Percentiles rank a stretch among this genome's conserved stretches.
Conservation (phyloP, 2,888 invertebrate species). For the Eupithecia subumbrata region DNA sequence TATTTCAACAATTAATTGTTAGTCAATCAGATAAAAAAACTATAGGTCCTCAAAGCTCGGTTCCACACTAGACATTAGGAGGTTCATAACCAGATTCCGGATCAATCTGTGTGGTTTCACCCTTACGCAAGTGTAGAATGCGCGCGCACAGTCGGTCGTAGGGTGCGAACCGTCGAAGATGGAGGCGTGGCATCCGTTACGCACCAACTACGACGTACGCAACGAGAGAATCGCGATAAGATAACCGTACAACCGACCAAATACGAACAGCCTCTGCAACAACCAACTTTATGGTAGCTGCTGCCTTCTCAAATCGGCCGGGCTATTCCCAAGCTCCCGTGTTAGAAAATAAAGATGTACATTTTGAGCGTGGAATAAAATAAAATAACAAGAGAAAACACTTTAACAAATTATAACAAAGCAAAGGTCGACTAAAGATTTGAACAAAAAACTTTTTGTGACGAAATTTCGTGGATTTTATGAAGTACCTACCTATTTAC, state of each 20-base stretch:
- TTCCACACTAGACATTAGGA: slow-evolving; percentile 3
- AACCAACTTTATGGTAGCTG: slow-evolving; percentile 16
- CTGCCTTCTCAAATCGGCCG: slow-evolving; percentile 2
- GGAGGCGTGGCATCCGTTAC: slow-evolving; percentile 78
- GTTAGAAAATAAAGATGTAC: not conserved
- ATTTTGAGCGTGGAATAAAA: not conserved
- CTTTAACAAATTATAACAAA: slow-evolving; percentile 2
- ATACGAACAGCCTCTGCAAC: slow-evolving; percentile 37
- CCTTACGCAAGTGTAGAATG: slow-evolving; percentile 68
- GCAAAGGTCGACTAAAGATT: not conserved
- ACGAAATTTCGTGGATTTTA: too few relatives aligned
- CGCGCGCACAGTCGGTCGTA: slow-evolving; percentile 67
- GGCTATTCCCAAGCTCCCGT: not conserved
- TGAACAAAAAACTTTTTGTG: not conserved
- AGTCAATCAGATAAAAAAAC: not conserved
- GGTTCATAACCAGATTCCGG: slow-evolving; percentile 20
- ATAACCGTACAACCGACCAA: slow-evolving; percentile 54
- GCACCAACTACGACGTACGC: slow-evolving; percentile 68
- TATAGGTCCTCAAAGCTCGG: not conserved
- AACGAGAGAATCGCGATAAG: slow-evolving; percentile 62
- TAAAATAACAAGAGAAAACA: not conserved
- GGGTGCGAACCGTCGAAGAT: slow-evolving; percentile 57
- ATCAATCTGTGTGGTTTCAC: slow-evolving; percentile 60
- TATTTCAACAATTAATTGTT: not conserved
- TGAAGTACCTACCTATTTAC: too few relatives aligned